phyloP scores from a whole-genome alignment of 2,888 invertebrate genomes.

The Polyploca ridens region DNA sequence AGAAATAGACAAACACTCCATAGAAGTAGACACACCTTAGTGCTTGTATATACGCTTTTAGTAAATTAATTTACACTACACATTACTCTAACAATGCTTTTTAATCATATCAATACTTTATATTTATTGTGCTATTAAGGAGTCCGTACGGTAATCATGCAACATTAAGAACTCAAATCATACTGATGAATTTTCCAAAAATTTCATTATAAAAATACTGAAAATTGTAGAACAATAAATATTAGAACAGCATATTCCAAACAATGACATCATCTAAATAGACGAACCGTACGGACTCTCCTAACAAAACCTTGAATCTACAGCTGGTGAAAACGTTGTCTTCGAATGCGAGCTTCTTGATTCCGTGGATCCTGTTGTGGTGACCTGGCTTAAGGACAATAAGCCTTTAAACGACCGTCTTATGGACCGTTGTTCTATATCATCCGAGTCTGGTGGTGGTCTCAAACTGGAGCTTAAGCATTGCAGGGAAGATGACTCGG shows the following conservation, averaged over 20 bases:
- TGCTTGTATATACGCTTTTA: slow-evolving; percentile 82
- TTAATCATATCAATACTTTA: slow-evolving; percentile 38
- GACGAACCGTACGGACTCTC: slow-evolving; percentile 62
- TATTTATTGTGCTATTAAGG: slow-evolving; percentile 42
- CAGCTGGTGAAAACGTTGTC: slow-evolving; percentile 93
- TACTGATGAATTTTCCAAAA: too few species aligned
- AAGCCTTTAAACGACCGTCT: slow-evolving; percentile 90
- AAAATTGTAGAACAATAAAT: too few species aligned
- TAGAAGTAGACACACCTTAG: slow-evolving; percentile 69
- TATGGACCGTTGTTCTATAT: slow-evolving; percentile 89
- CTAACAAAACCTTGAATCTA: slow-evolving; percentile 64
- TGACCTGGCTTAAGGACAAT: slow-evolving; percentile 95
- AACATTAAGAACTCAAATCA: neutral
- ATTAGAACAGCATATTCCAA: neutral
- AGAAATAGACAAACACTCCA: slow-evolving; percentile 35
- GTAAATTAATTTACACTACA: slow-evolving; percentile 74
- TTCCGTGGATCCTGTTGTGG: slow-evolving; percentile 84
- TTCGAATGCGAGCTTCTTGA: slow-evolving; percentile 91
- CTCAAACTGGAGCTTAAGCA: slow-evolving; percentile 91
- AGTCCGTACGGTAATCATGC: slow-evolving; percentile 58
- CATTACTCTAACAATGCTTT: slow-evolving; percentile 70
- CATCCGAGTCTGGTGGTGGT: slow-evolving; percentile 81
- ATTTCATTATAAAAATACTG: too few species aligned
- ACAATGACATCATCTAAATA: slow-evolving; percentile 21
- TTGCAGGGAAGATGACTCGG: slow-evolving; percentile 91